Conservation (phyloP, 2,113 vertebrate genomes). For the Epinephelus moara region DNA sequence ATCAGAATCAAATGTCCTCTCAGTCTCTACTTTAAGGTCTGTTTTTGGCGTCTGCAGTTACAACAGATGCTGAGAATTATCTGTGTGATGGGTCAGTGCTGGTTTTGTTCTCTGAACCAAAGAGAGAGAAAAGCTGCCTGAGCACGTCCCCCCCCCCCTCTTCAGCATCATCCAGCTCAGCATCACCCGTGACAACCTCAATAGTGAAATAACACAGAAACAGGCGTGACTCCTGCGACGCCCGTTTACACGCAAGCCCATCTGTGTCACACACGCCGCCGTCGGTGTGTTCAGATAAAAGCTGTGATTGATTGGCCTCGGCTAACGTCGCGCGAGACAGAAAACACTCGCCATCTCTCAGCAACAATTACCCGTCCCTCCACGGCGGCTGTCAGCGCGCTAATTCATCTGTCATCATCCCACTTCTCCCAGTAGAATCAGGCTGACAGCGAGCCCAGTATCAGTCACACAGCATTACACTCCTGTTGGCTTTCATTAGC, state of each 20-base stretch:
- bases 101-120: constrained; percentile 18
- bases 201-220: constrained; percentile 21
- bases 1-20: background rate
- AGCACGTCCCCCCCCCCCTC: background rate
- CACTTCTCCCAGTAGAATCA: constrained; percentile 68
- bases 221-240: constrained; percentile 41
- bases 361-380: constrained; percentile 74
- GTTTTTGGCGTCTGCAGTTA: background rate
- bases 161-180: background rate
- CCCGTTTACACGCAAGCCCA: constrained; percentile 13
- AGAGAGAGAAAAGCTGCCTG: constrained; percentile 3
- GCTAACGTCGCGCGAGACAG: constrained; percentile 55
- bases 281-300: constrained; percentile 22
- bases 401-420: constrained; percentile 82
- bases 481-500: constrained; percentile 72
- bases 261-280: background rate
- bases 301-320: constrained; percentile 71
- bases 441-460: constrained; percentile 69
- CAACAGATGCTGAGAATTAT: constrained; percentile 22
- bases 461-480: constrained; percentile 74
- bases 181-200: constrained; percentile 43
- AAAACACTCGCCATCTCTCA: constrained; percentile 69
- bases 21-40: background rate
- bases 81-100: constrained; percentile 11
- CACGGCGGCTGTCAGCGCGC: constrained; percentile 59